These are phyloP conservation scores for Danio aesculapii DNA, from an alignment of 2,797 vertebrate genomes.

Conservation along the genomic window DNA sequence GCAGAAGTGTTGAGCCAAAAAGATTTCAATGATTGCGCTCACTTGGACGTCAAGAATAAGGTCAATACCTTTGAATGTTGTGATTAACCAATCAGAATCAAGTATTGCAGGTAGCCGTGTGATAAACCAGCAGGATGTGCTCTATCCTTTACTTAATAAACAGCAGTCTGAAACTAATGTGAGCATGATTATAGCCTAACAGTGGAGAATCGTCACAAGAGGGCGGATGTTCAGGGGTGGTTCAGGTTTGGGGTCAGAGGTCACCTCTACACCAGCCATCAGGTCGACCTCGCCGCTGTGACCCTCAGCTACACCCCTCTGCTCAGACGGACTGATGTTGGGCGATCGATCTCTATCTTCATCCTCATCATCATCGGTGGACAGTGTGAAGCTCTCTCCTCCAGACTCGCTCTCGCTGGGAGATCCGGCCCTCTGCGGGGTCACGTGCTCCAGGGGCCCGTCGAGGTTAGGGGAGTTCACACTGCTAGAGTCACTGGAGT, in stretches of 20 bases:
- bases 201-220: neutral
- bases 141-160: too few relatives aligned
- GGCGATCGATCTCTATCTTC: slow-evolving; percentile 71
- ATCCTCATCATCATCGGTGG: slow-evolving; percentile 72
- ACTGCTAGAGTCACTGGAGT: slow-evolving; percentile 47
- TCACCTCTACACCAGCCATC: slow-evolving; percentile 86
- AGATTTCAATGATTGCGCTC: too few relatives aligned
- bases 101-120: too few relatives aligned
- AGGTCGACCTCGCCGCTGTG: slow-evolving; percentile 75
- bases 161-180: too few relatives aligned
- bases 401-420: slow-evolving; percentile 63
- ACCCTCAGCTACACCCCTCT: slow-evolving; percentile 71
- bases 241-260: slow-evolving; percentile 21
- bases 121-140: too few relatives aligned
- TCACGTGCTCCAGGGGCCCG: slow-evolving; percentile 34
- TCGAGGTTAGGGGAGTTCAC: slow-evolving; percentile 37
- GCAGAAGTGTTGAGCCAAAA: too few relatives aligned
- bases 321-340: slow-evolving; percentile 60
- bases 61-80: too few relatives aligned
- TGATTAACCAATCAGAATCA: too few relatives aligned
- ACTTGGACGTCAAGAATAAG: too few relatives aligned
- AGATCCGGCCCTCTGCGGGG: slow-evolving; percentile 59
- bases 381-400: slow-evolving; percentile 74
- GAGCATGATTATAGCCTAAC: too few relatives aligned
- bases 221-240: slow-evolving; percentile 8